Evolutionary conservation across 2,888 invertebrate species (phyloP).

Genomic region (Pheosia gnoma): DNA sequence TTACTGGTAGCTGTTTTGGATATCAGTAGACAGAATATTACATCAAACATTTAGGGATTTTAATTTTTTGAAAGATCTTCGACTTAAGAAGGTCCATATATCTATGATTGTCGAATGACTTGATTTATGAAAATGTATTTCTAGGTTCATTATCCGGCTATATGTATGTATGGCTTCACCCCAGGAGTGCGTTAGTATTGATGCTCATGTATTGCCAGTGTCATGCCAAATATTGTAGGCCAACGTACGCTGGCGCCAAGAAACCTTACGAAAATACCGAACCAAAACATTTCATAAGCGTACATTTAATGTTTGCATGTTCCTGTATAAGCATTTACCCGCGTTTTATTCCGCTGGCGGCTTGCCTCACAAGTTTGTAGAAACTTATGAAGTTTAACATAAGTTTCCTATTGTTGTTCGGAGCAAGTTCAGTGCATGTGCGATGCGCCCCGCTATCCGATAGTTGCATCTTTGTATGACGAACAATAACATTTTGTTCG

Average conservation of each 20-base stretch:
- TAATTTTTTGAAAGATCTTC: not conserved
- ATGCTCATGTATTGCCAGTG: too few relatives aligned
- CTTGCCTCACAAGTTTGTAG: not conserved
- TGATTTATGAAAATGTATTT: too few relatives aligned
- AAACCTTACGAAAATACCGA: too few relatives aligned
- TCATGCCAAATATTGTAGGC: too few relatives aligned
- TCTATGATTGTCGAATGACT: not conserved
- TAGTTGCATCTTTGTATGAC: not conserved
- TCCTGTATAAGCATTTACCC: not conserved
- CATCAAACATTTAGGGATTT: not conserved
- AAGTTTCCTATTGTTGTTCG: not conserved
- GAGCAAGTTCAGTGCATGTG: not conserved
- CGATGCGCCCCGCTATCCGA: not conserved
- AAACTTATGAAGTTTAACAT: not conserved
- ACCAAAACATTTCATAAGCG: not conserved
- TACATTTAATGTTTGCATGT: not conserved
- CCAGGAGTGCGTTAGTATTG: too few relatives aligned
- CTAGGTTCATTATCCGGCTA: too few relatives aligned
- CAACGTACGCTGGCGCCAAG: too few relatives aligned
- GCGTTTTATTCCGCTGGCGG: slow-evolving; percentile 1
- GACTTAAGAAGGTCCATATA: not conserved
- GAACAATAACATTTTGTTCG: not conserved
- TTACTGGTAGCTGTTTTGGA: too few relatives aligned
- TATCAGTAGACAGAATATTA: too few relatives aligned
- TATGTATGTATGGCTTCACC: too few relatives aligned